phyloP scores from a whole-genome alignment of 37 sponge, comb jelly and placozoan genomes.

The Spongilla lacustris region DNA sequence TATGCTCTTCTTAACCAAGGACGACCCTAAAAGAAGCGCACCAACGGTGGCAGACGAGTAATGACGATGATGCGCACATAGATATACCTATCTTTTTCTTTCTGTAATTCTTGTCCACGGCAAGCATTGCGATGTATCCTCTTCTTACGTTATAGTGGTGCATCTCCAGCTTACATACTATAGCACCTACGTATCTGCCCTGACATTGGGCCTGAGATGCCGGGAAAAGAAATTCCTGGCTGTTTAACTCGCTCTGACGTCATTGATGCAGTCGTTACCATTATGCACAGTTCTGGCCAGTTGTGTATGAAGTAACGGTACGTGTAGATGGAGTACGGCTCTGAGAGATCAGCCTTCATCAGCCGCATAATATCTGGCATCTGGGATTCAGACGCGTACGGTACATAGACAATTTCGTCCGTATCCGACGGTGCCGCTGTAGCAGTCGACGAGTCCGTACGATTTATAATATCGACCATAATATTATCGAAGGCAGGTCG shows the following conservation, averaged over 20 bases:
- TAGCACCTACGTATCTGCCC: slow-evolving; percentile 82
- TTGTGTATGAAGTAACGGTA: slow-evolving; percentile 98
- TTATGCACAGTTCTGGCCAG: slow-evolving; percentile 92
- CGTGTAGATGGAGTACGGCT: slow-evolving; percentile 99
- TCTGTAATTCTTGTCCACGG: slow-evolving; percentile 88
- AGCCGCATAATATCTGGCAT: slow-evolving; percentile 87
- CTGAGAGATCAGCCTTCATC: slow-evolving; percentile 93
- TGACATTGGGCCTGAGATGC: slow-evolving; percentile 81
- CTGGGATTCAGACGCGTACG: slow-evolving; percentile 82
- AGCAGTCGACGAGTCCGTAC: neutral
- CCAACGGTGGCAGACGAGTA: neutral
- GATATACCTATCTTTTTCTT: slow-evolving; percentile 86
- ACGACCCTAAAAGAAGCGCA: slow-evolving; percentile 59
- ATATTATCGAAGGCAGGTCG: neutral
- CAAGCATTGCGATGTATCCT: slow-evolving; percentile 99
- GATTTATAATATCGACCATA: neutral
- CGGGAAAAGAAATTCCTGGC: neutral
- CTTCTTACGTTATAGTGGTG: slow-evolving; percentile 61
- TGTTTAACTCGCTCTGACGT: neutral
- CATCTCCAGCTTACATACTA: slow-evolving; percentile 93
- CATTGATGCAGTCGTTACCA: slow-evolving; percentile 39
- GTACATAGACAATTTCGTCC: slow-evolving; percentile 63
- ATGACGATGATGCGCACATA: neutral
- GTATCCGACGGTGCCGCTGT: neutral
- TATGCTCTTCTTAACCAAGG: slow-evolving; percentile 80